phyloP scores from a whole-genome alignment of 1,140 invertebrate species.

The Musca vetustissima region DNA sequence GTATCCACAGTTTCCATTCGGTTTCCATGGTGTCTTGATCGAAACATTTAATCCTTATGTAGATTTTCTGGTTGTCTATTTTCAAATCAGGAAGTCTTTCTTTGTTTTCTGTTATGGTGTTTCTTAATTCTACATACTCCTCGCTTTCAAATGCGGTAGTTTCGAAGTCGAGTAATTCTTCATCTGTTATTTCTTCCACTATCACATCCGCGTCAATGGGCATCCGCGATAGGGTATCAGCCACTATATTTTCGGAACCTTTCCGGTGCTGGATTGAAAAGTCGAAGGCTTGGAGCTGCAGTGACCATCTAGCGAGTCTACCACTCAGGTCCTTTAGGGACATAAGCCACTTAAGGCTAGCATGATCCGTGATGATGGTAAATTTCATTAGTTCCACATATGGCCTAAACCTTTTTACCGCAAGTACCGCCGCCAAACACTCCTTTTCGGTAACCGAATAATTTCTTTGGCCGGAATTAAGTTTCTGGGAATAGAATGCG shows the following conservation, averaged over 20 bases:
- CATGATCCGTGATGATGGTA: too few relatives aligned
- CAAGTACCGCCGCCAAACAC: conserved; percentile 24
- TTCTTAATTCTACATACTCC: background rate
- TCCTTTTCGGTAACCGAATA: conserved; percentile 26
- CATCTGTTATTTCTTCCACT: background rate
- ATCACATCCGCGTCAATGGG: background rate
- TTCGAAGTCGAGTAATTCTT: background rate
- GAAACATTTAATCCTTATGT: background rate
- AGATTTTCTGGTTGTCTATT: background rate
- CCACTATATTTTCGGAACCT: too few relatives aligned
- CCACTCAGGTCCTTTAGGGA: too few relatives aligned
- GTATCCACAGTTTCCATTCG: background rate
- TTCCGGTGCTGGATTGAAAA: too few relatives aligned
- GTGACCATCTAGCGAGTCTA: too few relatives aligned
- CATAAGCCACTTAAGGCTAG: too few relatives aligned
- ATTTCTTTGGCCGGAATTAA: conserved; percentile 18
- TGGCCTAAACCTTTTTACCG: too few relatives aligned
- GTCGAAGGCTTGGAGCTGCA: too few relatives aligned
- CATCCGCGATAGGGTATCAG: too few relatives aligned
- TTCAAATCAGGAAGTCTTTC: background rate
- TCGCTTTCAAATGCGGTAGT: background rate
- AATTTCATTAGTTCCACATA: too few relatives aligned
- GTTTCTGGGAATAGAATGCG: conserved; percentile 22
- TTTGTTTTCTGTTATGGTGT: background rate
- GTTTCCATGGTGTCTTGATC: background rate